Evolutionary conservation across 2,888 invertebrate species (phyloP).

Genomic region (Melinaea menophilus): DNA sequence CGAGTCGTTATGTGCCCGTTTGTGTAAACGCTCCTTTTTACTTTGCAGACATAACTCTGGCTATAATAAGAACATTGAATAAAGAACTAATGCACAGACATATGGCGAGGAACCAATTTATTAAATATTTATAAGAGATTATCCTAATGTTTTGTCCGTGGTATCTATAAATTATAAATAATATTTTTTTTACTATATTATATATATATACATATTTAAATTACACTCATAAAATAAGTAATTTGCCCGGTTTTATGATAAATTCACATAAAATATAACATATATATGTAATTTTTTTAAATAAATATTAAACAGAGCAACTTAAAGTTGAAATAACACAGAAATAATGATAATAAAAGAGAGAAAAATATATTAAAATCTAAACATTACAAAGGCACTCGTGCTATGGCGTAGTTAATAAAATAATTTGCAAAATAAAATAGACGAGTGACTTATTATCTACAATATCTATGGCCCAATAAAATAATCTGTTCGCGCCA

Average conservation of each 20-base stretch:
- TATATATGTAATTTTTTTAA: not conserved
- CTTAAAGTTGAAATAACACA: not conserved
- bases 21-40: too few relatives aligned
- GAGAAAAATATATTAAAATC: not conserved
- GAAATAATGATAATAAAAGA: too few relatives aligned
- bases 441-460: not conserved
- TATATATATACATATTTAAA: not conserved
- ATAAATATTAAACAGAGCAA: not conserved
- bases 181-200: not conserved
- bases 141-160: not conserved
- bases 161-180: not conserved
- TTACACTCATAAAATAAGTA: slow-evolving; percentile 6
- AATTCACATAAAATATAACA: not conserved
- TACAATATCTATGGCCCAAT: too few relatives aligned
- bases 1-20: too few relatives aligned
- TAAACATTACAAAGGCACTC: slow-evolving; percentile 22
- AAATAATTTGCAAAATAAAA: slow-evolving; percentile 8
- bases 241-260: not conserved
- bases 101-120: too few relatives aligned
- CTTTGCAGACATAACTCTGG: too few relatives aligned
- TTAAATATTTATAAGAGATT: too few relatives aligned
- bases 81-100: too few relatives aligned
- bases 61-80: too few relatives aligned
- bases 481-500: too few relatives aligned
- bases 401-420: slow-evolving; percentile 19